A percentile compares a stretch with the other conserved stretches of the same genome.
Conservation (phyloP, 2,113 vertebrate genomes). For the Serinus canaria region DNA sequence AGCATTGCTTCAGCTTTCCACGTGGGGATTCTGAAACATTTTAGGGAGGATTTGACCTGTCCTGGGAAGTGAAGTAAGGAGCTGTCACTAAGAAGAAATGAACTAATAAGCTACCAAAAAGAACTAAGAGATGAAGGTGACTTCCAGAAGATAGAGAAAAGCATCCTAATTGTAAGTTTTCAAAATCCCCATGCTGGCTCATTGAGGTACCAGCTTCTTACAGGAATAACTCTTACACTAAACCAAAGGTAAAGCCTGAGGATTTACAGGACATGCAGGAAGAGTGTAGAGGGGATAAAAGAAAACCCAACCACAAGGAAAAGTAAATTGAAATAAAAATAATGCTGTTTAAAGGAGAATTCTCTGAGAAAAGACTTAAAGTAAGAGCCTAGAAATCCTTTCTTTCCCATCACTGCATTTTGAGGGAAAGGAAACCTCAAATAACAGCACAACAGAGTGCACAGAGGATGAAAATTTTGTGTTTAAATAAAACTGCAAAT, state of each 20-base stretch:
- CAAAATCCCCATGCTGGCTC: background rate
- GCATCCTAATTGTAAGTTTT: background rate
- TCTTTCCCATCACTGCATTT: background rate
- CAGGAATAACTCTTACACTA: background rate
- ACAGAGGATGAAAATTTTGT: background rate
- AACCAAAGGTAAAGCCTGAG: background rate
- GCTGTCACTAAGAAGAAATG: background rate
- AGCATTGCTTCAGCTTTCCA: background rate
- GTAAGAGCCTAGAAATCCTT: background rate
- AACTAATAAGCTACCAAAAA: background rate
- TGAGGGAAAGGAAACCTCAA: background rate
- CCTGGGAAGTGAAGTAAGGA: background rate
- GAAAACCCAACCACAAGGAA: background rate
- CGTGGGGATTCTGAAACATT: background rate
- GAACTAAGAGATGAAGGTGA: background rate
- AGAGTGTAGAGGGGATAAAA: background rate
- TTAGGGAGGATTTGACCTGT: background rate
- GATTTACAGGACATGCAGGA: background rate
- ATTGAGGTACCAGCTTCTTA: background rate
- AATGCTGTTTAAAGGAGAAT: background rate
- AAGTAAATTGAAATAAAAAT: constrained; percentile 6
- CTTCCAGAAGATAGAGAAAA: background rate
- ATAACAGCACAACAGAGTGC: background rate
- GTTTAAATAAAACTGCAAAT: background rate
- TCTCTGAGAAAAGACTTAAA: background rate